These are phyloP conservation scores for Heliconius erato DNA, from an alignment of 2,888 invertebrate genomes.

Conservation along the genomic window DNA sequence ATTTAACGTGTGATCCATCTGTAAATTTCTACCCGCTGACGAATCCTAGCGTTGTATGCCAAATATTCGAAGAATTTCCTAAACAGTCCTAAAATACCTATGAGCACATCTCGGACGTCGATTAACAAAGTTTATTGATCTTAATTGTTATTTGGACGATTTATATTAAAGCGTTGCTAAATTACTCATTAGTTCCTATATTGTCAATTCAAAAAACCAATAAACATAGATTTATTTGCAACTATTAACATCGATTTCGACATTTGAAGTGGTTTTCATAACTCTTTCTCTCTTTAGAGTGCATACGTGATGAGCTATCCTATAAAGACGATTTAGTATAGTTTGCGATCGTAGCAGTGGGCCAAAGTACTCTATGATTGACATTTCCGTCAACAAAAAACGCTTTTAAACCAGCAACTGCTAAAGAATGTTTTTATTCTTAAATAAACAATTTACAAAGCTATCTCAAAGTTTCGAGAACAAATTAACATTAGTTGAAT, in stretches of 20 bases:
- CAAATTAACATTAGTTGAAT: neutral
- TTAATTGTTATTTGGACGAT: constrained; percentile 35
- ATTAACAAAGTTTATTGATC: constrained; percentile 39
- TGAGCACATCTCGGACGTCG: constrained; percentile 32
- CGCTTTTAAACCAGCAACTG: constrained; percentile 55
- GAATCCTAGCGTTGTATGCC: constrained; percentile 26
- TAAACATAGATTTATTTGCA: constrained; percentile 25
- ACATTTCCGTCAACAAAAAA: constrained; percentile 65
- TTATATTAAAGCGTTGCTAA: constrained; percentile 24
- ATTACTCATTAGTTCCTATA: constrained; percentile 15
- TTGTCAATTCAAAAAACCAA: neutral
- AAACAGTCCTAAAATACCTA: constrained; percentile 48
- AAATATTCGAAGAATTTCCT: constrained; percentile 37
- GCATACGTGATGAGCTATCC: constrained; percentile 30
- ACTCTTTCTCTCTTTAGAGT: neutral
- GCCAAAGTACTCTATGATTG: constrained; percentile 60
- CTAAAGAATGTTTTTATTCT: neutral
- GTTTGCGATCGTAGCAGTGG: constrained; percentile 42
- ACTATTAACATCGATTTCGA: neutral
- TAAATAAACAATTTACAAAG: constrained; percentile 11
- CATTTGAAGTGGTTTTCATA: constrained; percentile 23
- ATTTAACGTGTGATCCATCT: neutral
- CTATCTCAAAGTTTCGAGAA: neutral
- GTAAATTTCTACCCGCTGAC: constrained; percentile 27
- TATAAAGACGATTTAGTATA: constrained; percentile 34